Base-by-base conservation (phyloP, 2,888 invertebrate genomes). In the Apoda limacodes region DNA sequence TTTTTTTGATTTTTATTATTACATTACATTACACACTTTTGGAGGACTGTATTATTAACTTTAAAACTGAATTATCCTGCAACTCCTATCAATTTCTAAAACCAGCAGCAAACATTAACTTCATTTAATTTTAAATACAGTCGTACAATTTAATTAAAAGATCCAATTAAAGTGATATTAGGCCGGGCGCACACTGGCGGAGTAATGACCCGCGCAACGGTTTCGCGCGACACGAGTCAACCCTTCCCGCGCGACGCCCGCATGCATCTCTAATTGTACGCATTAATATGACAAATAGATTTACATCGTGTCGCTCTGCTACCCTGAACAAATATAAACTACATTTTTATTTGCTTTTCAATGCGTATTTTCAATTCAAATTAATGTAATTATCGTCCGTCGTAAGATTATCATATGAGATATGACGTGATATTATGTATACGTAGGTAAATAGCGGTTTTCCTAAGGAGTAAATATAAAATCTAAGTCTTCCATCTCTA, bases 281-380 rank as follows among this genome's bases (percentile, higher is more conserved):
- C 65, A 70, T 71, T 74, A 74, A 74, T 75, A 66, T 68, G 74
- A 75, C 74, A 74, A 76, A 75, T 75, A 70, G 64, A 66, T 71
- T 74, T 64, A 68, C 62, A 60, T 65, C 63, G 59, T 55, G 46
- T 54, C 48, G 49, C 52, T 54, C 50, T 55, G 17, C 17, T 17
- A 7, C 17, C n/a, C n/a, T n/a, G n/a, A n/a, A n/a, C n/a, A n/a
- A n/a, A n/a, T n/a, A n/a, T n/a, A n/a, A n/a, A n/a, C n/a, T n/a
- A n/a, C n/a, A n/a, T n/a, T n/a, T n/a, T n/a, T n/a, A n/a, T n/a
- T n/a, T n/a, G n/a, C n/a, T n/a, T n/a, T n/a, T n/a, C n/a, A n/a
- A n/a, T n/a, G n/a, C n/a, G n/a, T n/a, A n/a, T n/a, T n/a, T n/a
- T n/a, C n/a, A n/a, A n/a, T n/a, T n/a, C n/a, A n/a, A n/a, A n/a